Evolutionary conservation across 92 coral and sea anemone species (phyloP).

Genomic region (Pocillopora grandis): DNA sequence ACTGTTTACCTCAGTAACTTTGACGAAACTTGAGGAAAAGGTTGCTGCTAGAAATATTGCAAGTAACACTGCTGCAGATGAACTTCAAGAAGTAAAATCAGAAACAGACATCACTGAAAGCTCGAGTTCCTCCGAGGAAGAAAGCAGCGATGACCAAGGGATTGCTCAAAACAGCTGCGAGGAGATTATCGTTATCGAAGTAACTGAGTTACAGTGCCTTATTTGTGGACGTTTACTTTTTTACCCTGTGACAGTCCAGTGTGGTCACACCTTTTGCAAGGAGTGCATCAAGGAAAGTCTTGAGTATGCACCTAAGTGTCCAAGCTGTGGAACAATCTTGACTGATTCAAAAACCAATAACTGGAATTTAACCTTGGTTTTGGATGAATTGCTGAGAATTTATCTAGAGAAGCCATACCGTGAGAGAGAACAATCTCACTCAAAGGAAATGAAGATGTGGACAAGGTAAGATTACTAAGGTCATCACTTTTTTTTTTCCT

Average conservation of each 20-base stretch:
- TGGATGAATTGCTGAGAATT: neutral
- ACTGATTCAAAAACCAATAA: slow-evolving; percentile 3
- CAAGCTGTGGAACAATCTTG: slow-evolving; percentile 13
- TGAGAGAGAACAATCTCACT: neutral
- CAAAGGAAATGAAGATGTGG: slow-evolving; percentile 1
- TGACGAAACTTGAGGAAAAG: slow-evolving; percentile 2
- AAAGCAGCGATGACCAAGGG: neutral
- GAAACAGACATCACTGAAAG: neutral
- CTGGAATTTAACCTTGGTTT: neutral
- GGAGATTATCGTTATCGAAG: neutral
- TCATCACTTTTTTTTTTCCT: too few relatives aligned
- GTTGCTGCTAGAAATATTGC: slow-evolving; percentile 2
- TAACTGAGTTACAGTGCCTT: slow-evolving; percentile 1
- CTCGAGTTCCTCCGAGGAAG: neutral
- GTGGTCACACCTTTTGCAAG: slow-evolving; percentile 24
- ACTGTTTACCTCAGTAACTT: neutral
- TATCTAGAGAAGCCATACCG: neutral
- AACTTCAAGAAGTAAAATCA: neutral
- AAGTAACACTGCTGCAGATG: neutral
- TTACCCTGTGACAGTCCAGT: slow-evolving; percentile 5
- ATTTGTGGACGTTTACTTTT: neutral
- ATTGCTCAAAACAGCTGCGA: neutral
- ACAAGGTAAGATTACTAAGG: neutral
- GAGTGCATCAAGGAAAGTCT: slow-evolving; percentile 21
- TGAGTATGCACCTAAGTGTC: slow-evolving; percentile 14